Base-by-base conservation (phyloP, 2,113 vertebrate species). In the Chaenogobius annularis region DNA sequence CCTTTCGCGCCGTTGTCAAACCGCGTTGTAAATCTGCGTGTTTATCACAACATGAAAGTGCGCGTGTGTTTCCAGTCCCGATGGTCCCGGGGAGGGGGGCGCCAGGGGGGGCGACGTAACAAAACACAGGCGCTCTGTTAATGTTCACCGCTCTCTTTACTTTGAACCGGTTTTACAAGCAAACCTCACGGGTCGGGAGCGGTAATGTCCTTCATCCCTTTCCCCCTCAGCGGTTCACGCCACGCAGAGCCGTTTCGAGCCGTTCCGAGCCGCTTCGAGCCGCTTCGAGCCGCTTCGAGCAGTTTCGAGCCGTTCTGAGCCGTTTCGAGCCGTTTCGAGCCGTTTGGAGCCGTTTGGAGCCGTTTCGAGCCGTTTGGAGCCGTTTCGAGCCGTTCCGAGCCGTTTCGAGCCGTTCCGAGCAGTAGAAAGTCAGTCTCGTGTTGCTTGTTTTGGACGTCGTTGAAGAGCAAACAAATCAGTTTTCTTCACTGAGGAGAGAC, bases 141-240 rank as follows among this genome's bases (percentile, higher is more conserved):
- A 87, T 86, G 75, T 84, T 86, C 56, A 83, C 78, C 63, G 65
- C 72, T 70, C 35, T 50, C 48, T 81, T 73, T 79, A 64, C 80
- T 85, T 61, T 83, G 46, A 68, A 82, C 73, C 22, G 20, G 37
- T 74, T 85, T 87, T 73, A 87, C 81, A 83, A 85, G 73, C 74
- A 72, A 63, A 62, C 10, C 62, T 65, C 64, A 52, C n/a, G 48
- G 69, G 66, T 75, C 44, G 10, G 72, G 83, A 8, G 64, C 1
- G 14, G 59, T 72, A 70, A 2, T 10, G 19, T 20, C 19, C 50
- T 10, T 0, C 1, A 54, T n/a, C 19, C 40, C 9, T 4, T 4
- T 8, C 9, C 19, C 19, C 10, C 50, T 10, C 1, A 3, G 50
- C 9, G 10, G 19, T 54, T 54, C 10, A 54, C 26, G 26, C 4